phyloP scores from a whole-genome alignment of 92 coral and sea anemone species.

The Zoanthus solanderi region DNA sequence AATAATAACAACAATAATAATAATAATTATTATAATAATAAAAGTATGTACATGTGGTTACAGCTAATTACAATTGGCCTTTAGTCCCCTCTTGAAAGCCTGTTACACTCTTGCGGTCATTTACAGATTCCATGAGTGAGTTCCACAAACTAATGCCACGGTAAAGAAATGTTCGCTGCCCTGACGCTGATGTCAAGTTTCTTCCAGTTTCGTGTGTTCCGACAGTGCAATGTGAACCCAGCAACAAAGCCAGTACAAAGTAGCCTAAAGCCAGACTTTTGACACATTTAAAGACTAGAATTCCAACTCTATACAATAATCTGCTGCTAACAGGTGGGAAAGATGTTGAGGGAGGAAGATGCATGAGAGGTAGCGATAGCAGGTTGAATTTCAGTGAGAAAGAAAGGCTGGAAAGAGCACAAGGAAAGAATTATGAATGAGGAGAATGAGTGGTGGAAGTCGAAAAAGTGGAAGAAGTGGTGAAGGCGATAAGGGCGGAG shows the following conservation, averaged over 20 bases:
- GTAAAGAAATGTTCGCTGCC: background rate
- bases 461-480: no score
- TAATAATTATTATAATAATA: no score
- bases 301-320: no score
- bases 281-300: background rate
- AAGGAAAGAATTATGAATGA: no score
- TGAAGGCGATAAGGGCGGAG: no score
- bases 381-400: no score
- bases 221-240: background rate
- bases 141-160: background rate
- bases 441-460: no score
- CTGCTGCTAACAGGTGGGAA: no score
- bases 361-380: no score
- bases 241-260: background rate
- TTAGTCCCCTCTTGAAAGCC: background rate
- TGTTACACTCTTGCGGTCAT: background rate
- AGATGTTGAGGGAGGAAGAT: no score
- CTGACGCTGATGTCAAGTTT: background rate
- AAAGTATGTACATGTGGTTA: background rate
- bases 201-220: background rate
- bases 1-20: no score
- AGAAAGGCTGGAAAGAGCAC: no score
- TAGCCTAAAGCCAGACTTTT: background rate
- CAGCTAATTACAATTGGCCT: background rate
- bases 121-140: background rate